Evolutionary conservation across 2,797 vertebrate genomes (phyloP).

Genomic region (Corythornis leucogaster): DNA sequence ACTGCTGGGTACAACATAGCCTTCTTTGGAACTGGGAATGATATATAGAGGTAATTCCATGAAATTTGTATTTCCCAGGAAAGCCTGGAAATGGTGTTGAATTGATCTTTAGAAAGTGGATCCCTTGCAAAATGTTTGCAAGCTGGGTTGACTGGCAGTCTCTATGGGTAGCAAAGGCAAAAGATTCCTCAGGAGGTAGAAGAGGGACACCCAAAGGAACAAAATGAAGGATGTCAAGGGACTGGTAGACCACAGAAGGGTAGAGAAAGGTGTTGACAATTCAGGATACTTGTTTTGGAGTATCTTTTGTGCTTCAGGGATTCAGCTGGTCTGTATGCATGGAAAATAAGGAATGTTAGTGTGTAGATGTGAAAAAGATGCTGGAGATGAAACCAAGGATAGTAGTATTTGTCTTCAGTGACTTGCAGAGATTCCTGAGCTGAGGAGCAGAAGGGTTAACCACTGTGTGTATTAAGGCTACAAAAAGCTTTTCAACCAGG

Average conservation of each 20-base stretch:
- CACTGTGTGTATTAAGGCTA: slow-evolving; percentile 53
- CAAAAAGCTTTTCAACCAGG: slow-evolving; percentile 56
- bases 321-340: not conserved
- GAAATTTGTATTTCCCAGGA: not conserved
- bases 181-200: not conserved
- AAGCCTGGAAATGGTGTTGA: not conserved
- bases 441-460: slow-evolving; percentile 63
- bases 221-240: not conserved
- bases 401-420: not conserved
- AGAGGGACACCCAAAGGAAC: not conserved
- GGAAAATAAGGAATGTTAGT: not conserved
- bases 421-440: not conserved
- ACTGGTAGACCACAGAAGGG: not conserved
- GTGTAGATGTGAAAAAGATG: not conserved
- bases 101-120: not conserved
- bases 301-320: not conserved
- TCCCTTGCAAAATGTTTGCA: not conserved
- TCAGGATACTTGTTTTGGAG: not conserved
- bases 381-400: not conserved
- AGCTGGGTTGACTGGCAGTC: not conserved
- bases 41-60: not conserved
- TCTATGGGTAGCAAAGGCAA: not conserved
- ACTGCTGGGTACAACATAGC: not conserved
- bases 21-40: not conserved
- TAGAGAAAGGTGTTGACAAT: not conserved